A percentile compares a stretch with the other conserved stretches of the same genome.
These are phyloP conservation scores for Gymnocypris eckloni DNA, from an alignment of 2,797 vertebrate genomes.

Conservation along the genomic window DNA sequence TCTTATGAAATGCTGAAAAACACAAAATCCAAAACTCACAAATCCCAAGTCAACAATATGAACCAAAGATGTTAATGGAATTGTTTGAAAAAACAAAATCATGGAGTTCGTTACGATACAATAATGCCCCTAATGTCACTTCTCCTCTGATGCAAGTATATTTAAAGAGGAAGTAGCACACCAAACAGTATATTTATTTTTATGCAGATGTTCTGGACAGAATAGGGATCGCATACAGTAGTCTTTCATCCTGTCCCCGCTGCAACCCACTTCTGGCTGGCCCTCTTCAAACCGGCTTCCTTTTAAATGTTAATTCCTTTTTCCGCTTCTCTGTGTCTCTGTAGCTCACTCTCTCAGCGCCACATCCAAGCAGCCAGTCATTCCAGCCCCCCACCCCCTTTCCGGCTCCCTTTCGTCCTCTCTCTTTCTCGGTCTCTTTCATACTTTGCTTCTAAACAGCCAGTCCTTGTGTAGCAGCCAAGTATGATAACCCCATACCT, in stretches of 20 bases:
- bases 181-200: conserved; percentile 47
- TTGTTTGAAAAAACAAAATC: background rate
- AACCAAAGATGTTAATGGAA: background rate
- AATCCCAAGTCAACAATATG: background rate
- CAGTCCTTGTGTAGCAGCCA: conserved; percentile 62
- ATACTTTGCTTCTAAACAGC: conserved; percentile 57
- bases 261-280: conserved; percentile 49
- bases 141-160: conserved; percentile 19
- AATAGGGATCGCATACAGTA: conserved; percentile 57
- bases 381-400: conserved; percentile 42
- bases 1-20: background rate
- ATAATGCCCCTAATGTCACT: background rate
- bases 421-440: conserved; percentile 26
- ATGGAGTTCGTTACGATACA: background rate
- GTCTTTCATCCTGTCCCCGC: conserved; percentile 59
- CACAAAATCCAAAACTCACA: background rate
- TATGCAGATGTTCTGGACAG: conserved; percentile 61
- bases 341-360: conserved; percentile 40
- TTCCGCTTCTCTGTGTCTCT: conserved; percentile 60
- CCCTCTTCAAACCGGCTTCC: conserved; percentile 57
- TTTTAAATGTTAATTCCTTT: conserved; percentile 68
- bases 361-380: conserved; percentile 58
- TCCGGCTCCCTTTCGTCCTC: conserved; percentile 27
- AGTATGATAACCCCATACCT: conserved; percentile 53
- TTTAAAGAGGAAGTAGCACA: conserved; percentile 53